Evolutionary conservation across 2,113 vertebrate genomes (phyloP).

Genomic region (Limnothrissa miodon): DNA sequence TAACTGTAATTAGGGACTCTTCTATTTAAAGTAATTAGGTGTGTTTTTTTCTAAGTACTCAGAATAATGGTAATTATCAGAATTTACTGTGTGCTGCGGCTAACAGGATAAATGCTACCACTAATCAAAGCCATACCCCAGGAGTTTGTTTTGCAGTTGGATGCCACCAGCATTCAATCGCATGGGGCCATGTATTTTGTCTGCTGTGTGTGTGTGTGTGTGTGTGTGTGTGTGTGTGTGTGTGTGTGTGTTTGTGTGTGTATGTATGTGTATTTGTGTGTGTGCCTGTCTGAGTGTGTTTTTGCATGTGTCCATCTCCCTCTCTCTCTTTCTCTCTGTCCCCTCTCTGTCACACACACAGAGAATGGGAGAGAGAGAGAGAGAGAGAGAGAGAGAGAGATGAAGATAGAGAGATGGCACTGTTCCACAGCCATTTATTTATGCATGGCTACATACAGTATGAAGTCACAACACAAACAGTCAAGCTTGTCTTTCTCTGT

Average conservation of each 20-base stretch:
- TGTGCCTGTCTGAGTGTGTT: not conserved
- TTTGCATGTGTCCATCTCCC: no score
- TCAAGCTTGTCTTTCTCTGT: not conserved
- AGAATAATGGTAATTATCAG: not conserved
- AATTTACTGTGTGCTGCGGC: not conserved
- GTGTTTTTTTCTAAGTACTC: conserved; percentile 6
- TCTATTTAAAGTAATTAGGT: conserved; percentile 9
- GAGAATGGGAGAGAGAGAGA: not conserved
- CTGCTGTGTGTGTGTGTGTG: conserved; percentile 4
- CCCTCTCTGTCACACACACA: no score
- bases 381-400: not conserved
- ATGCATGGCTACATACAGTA: not conserved
- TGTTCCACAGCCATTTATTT: not conserved
- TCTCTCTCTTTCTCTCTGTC: no score
- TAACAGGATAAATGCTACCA: not conserved
- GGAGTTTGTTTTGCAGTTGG: conserved; percentile 9
- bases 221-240: conserved; percentile 27
- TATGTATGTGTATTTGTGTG: conserved; percentile 9
- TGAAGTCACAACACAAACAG: not conserved
- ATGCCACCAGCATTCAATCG: conserved; percentile 3
- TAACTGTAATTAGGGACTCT: not conserved
- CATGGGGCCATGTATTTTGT: not conserved
- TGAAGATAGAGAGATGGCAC: not conserved
- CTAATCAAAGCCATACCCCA: not conserved
- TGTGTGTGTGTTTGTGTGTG: not conserved